Base-by-base conservation (phyloP, 2,113 vertebrate genomes). In the Desmodus rotundus region DNA sequence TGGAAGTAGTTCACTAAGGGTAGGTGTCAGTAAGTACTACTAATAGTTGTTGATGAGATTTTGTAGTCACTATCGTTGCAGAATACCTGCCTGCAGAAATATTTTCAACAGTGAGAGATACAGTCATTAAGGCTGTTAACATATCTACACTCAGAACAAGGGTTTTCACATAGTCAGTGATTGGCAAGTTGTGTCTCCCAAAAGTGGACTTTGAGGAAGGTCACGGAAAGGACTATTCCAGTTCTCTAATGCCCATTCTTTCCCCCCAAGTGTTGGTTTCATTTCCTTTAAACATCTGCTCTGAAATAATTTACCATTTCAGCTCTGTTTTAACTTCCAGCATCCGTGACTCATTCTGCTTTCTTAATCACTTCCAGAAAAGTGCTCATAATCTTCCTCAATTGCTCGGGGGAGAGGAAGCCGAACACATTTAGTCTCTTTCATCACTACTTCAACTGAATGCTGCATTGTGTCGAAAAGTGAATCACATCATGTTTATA, bases 321-420 rank as follows among this genome's bases (percentile, higher is more conserved):
- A 80, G 78, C 38, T 94, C 73, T 95, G 43, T 82, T 82, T 95
- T 47, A 76, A 84, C 28, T 86, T 91, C 56, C n/a, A 93, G 56
- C 63, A 74, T 68, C 83, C 91, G n/a, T 96, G 93, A 97, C 61
- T 97, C 97, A 96, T 95, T 88, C 68, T 91, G 85, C 54, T 96
- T 81, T 96, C 90, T 95, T 95, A 94, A 93, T 96, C 90, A 91
- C 73, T 96, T 97, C 73, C 78, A 54, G 86, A 74, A 88, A 84
- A 94, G 84, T 91, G 85, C 65, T 81, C 77, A 56, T 90, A 92
- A 96, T 92, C 88, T 96, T 31, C 36, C 52, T 92, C 95, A 78
- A 41, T 96, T 82, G 76, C 85, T 52, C 83, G 28, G 22, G 17
- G 31, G 52, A 95, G 41, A 95, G 70, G 92, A 96, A 93, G 91